Percentiles rank a stretch among this genome's conserved stretches.
phyloP scores from a whole-genome alignment of 1,140 invertebrate species.

The Choristoneura fumiferana region DNA sequence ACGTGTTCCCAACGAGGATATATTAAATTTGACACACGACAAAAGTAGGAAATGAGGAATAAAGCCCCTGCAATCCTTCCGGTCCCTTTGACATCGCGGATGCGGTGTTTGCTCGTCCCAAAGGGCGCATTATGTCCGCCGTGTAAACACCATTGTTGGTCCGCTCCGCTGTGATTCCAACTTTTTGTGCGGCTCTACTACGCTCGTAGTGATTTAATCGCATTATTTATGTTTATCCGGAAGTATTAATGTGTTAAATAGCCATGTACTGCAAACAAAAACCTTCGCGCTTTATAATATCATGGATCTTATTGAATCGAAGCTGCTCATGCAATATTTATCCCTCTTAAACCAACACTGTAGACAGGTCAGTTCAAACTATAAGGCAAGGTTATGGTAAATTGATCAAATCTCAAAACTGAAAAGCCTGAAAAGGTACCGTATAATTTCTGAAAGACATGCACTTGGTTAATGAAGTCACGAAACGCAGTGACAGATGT shows the following conservation, averaged over 20 bases:
- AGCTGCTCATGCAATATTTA: too few relatives aligned
- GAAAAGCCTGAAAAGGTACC: too few relatives aligned
- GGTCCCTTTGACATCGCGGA: slow-evolving; percentile 53
- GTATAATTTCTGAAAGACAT: too few relatives aligned
- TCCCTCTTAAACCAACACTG: too few relatives aligned
- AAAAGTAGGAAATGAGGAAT: slow-evolving; percentile 28
- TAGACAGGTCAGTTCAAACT: too few relatives aligned
- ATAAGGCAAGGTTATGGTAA: too few relatives aligned
- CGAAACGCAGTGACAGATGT: too few relatives aligned
- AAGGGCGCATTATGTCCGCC: slow-evolving; percentile 53
- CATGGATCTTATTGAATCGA: too few relatives aligned
- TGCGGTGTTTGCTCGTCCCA: slow-evolving; percentile 49
- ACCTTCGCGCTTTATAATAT: not conserved
- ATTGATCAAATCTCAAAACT: too few relatives aligned
- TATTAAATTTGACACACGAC: slow-evolving; percentile 17
- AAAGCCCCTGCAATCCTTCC: slow-evolving; percentile 52
- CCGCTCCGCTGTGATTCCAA: slow-evolving; percentile 47
- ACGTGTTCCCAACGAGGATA: too few relatives aligned
- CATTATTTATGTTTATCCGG: slow-evolving; percentile 17
- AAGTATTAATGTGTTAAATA: slow-evolving; percentile 12
- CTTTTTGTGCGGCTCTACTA: slow-evolving; percentile 2
- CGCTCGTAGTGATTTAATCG: slow-evolving; percentile 10
- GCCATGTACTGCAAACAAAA: not conserved
- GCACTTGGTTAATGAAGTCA: too few relatives aligned
- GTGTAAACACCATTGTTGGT: slow-evolving; percentile 58